Base-by-base conservation (phyloP, 2,797 vertebrate species). In the Acipenser oxyrinchus region DNA sequence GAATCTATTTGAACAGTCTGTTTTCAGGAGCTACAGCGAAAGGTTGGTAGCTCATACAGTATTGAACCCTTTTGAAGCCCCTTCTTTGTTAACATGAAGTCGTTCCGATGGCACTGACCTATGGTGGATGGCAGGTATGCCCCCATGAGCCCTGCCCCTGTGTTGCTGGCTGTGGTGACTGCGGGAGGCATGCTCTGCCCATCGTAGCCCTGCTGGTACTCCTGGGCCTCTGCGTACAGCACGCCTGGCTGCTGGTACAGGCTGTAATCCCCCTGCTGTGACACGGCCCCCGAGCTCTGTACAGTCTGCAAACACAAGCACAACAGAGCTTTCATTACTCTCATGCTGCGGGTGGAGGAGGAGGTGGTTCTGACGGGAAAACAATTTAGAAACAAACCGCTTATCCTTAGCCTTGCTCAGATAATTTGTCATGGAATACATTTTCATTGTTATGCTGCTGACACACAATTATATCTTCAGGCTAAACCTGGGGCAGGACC, bases 221-320 rank as follows among this genome's bases (percentile, higher is more conserved):
- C 81, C 8, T 73, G 76, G 1, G 80, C 76, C 2, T 87, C 85
- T 51, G 51, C 76, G 71, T 89, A 90, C n/a, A 84, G 78, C 74
- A 82, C 90, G 78, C 92, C 91, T 37, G 37, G 37, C 75, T 95
- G 92, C 78, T 93, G 93, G 80, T 91, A 93, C 68, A 90, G 86
- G 58, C 79, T 53, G n/a, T 88, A 78, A 77, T 93, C 92, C 2
- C 73, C 61, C 13, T 79, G 68, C n/a, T 87, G 86, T 63, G 81
- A 79, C 69, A 82, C 86, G 7, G 80, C 72, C 8, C 87, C 79
- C 7, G 84, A 81, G 69, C 88, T 87, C 67, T 91, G 89, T 48
- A 84, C 78, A 0, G 88, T 88, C 89, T 92, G 76, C 12, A 58
- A 58, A 7, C 66, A 50, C 61, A 59, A 66, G 2, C 65, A 51